Evolutionary conservation across 2,113 vertebrate genomes (phyloP), one percentile per base, ranked within the genome.

Genomic region (Trematomus loennbergii): DNA sequence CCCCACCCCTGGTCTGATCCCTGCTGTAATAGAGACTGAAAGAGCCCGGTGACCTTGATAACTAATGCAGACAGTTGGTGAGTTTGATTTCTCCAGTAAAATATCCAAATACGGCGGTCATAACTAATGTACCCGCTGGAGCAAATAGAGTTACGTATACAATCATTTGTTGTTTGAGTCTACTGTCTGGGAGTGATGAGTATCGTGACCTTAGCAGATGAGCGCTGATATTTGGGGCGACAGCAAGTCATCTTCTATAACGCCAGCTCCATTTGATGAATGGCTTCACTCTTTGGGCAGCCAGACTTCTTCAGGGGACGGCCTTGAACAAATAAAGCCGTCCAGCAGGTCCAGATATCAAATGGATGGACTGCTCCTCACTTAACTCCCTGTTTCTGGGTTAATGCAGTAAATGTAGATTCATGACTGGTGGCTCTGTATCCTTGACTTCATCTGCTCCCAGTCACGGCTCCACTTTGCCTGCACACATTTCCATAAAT

Each of bases 401-500:
- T 94, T 89, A 88, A 90, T 40, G 7, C 36, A 7, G 36, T 93
- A 90, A 90, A 93, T 91, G 82, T 81, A 84, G 78, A 92, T 87
- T 89, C 78, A 79, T 69, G 69, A 81, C 81, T 20, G 72, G 43
- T 66, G 74, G 78, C 76, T 82, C 55, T 25, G 22, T 49, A 57
- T 88, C 86, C 89, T 93, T 93, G 90, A 92, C 91, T 91, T 79
- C 80, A 83, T 88, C 72, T 85, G 40, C 75, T 79, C 80, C 55
- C 86, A 71, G 85, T 93, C 83, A 74, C 65, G 59, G 71, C 29
- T 83, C 78, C 85, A 78, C 78, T 89, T 88, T 84, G 81, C 87
- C 79, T 60, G 75, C 82, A 81, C 86, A 81, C 78, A 92, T 94
- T 94, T 92, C 73, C 89, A 92, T 93, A 93, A 94, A 90, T 90